A percentile compares a stretch with the other conserved stretches of the same genome.
Conservation (phyloP, 1,140 invertebrate genomes). For the Hydropsyche tenuis region DNA sequence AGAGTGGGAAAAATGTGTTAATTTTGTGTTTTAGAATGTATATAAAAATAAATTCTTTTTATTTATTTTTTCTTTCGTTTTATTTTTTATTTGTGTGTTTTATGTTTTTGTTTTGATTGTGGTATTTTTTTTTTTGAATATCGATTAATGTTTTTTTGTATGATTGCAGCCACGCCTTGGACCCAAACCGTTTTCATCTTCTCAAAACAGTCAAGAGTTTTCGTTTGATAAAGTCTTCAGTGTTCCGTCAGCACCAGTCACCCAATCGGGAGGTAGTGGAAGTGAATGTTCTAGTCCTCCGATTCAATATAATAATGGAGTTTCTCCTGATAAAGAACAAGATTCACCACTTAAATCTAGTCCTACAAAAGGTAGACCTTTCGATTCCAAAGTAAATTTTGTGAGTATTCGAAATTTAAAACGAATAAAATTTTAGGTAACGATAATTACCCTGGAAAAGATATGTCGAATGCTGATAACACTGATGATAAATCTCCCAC, state of each 20-base stretch:
- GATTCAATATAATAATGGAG: constrained; percentile 36
- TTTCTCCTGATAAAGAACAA: constrained; percentile 14
- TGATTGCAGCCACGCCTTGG: constrained; percentile 74
- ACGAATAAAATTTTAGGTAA: too few relatives aligned
- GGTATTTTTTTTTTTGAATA: constrained; percentile 1
- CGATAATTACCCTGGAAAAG: constrained; percentile 44
- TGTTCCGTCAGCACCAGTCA: constrained; percentile 73
- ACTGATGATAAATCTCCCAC: constrained; percentile 55
- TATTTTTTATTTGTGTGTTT: constrained; percentile 45
- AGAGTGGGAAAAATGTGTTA: constrained; percentile 35
- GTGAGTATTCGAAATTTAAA: too few relatives aligned
- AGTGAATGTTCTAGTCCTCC: constrained; percentile 38
- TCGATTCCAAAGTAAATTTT: constrained; percentile 16
- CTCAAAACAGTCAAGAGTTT: constrained; percentile 73
- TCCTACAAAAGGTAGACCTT: constrained; percentile 39
- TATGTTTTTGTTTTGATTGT: constrained; percentile 16
- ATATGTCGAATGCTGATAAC: constrained; percentile 37
- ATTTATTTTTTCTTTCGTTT: constrained; percentile 42
- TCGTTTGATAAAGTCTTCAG: constrained; percentile 82
- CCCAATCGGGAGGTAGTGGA: constrained; percentile 11
- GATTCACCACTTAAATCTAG: constrained; percentile 32
- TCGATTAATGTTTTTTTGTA: constrained; percentile 23
- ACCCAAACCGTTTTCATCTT: constrained; percentile 81
- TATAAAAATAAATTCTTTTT: constrained; percentile 43
- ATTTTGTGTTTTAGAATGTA: constrained; percentile 43